phyloP scores from a whole-genome alignment of 2,113 vertebrate genomes.

The Microtus pennsylvanicus region DNA sequence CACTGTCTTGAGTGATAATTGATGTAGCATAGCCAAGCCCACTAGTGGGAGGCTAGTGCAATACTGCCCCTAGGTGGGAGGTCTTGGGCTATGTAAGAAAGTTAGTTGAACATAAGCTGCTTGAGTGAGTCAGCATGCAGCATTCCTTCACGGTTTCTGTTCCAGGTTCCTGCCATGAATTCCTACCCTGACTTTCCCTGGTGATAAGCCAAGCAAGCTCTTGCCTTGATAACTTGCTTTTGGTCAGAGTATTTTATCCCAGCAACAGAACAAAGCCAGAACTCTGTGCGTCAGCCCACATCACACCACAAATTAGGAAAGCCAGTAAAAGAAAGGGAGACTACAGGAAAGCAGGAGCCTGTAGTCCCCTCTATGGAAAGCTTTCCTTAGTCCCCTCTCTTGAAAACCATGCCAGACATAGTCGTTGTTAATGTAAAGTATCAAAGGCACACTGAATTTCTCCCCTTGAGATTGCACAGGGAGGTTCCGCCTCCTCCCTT shows the following conservation, averaged over 20 bases:
- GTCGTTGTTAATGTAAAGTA: not conserved
- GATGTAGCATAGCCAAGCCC: not conserved
- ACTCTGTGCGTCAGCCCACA: not conserved
- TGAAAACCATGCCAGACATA: not conserved
- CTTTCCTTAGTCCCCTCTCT: not conserved
- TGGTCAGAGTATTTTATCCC: not conserved
- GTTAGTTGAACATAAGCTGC: not conserved
- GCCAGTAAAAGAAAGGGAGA: not conserved
- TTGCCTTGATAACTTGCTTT: not conserved
- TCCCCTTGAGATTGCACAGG: not conserved
- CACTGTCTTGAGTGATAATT: not conserved
- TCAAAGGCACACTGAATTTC: not conserved
- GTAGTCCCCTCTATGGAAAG: not conserved
- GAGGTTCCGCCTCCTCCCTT: not conserved
- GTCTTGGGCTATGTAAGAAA: not conserved
- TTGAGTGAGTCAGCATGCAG: not conserved
- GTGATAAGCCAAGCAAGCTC: not conserved
- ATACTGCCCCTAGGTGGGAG: not conserved
- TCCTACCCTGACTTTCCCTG: not conserved
- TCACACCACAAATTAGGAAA: not conserved
- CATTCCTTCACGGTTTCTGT: not conserved
- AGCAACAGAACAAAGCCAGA: too few relatives aligned
- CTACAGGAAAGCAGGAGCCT: not conserved
- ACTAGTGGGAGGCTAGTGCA: too few relatives aligned
- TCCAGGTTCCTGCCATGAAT: not conserved